Conservation (phyloP, 2,113 vertebrate species). For the Nannobrachium achirus region DNA sequence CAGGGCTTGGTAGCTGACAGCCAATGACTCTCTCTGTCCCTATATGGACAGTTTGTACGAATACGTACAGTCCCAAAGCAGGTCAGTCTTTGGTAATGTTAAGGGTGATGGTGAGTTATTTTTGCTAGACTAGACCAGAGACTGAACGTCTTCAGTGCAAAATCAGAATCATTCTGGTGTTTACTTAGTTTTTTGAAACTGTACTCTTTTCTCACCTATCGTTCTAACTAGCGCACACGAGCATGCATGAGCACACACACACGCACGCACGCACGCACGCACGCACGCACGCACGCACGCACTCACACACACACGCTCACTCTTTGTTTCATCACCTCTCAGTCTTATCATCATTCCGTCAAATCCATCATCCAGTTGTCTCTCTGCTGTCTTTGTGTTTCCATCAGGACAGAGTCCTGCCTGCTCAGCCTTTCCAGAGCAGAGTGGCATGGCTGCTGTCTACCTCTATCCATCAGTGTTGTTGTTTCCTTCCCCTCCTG, state of each 20-base stretch:
- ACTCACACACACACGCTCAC: not conserved
- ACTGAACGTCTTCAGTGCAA: no score
- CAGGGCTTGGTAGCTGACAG: no score
- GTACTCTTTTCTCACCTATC: no score
- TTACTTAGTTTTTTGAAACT: no score
- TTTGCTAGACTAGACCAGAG: no score
- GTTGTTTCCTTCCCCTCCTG: not conserved
- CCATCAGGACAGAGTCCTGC: slow-evolving; percentile 15
- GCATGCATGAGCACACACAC: not conserved
- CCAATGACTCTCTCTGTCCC: no score
- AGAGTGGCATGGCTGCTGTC: not conserved
- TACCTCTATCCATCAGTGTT: not conserved
- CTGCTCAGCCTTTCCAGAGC: slow-evolving; percentile 19
- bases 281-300: not conserved
- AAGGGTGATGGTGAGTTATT: no score
- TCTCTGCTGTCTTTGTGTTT: slow-evolving; percentile 3
- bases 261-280: not conserved
- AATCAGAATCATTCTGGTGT: no score
- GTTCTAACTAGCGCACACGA: no score
- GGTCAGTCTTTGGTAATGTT: no score
- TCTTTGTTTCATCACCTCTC: not conserved
- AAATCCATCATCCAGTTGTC: slow-evolving; percentile 3
- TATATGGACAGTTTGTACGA: no score
- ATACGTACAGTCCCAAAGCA: no score
- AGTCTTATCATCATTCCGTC: not conserved